These are phyloP conservation scores for Melanotaenia pygmaea DNA, from an alignment of 2,797 vertebrate species.

Conservation along the genomic window DNA sequence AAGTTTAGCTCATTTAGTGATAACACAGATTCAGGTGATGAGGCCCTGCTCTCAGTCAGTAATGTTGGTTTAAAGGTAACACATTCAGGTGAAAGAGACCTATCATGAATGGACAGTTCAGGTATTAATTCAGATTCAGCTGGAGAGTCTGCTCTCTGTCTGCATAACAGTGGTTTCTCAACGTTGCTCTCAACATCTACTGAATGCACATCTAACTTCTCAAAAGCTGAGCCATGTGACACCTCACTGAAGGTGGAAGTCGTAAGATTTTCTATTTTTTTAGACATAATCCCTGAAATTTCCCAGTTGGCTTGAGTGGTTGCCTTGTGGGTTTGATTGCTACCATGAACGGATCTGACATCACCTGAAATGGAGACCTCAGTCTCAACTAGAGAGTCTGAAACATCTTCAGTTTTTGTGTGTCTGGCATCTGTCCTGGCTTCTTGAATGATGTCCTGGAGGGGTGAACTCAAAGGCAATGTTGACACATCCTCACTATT, in stretches of 20 bases:
- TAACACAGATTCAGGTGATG: conserved; percentile 67
- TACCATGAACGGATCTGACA: conserved; percentile 12
- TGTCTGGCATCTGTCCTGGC: conserved; percentile 11
- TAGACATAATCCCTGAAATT: conserved; percentile 23
- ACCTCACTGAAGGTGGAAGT: conserved; percentile 43
- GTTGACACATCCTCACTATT: conserved; percentile 32
- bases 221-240: conserved; percentile 64
- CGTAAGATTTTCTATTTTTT: conserved; percentile 19
- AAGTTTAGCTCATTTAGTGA: conserved; percentile 62
- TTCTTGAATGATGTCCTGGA: conserved; percentile 35
- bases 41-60: conserved; percentile 59
- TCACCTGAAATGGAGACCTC: conserved; percentile 30
- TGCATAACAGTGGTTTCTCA: conserved; percentile 30
- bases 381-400: conserved; percentile 22
- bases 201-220: conserved; percentile 17
- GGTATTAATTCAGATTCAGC: conserved; percentile 27
- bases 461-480: neutral
- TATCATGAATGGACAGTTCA: conserved; percentile 31
- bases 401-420: conserved; percentile 19
- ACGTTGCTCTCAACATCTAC: conserved; percentile 21
- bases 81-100: conserved; percentile 61
- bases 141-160: neutral
- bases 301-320: conserved; percentile 19
- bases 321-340: conserved; percentile 12
- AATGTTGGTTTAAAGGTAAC: conserved; percentile 21